Base-by-base conservation (phyloP, 2,113 vertebrate species). In the Mesitornis unicolor region DNA sequence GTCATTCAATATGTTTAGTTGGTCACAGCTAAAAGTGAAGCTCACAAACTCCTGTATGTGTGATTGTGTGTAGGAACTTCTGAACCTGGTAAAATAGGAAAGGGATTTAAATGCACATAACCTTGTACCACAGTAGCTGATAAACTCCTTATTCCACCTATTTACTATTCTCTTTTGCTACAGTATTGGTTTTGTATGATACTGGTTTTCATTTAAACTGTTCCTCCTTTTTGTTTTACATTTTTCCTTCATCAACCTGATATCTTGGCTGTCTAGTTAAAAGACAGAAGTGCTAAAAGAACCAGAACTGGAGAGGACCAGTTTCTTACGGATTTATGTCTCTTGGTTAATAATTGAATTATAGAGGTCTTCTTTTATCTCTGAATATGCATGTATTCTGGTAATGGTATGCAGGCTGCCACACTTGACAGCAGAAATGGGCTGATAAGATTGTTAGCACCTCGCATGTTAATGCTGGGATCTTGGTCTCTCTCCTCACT, bases 301-400 rank as follows among this genome's bases (percentile, higher is more conserved):
- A 48, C 6, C 31, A 87, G 61, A 83, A 73, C 11, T 65, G 33
- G 73, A 60, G 59, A 85, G 7, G 16, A 76, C 21, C 15, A 6
- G 9, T 64, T 95, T 88, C 45, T 50, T 86, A 22, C 6, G 36
- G 78, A 69, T 90, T 89, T 88, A 51, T 90, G 33, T 81, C 38
- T 50, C 51, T 91, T 87, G 35, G 68, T 95, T 94, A 93, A 88
- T 92, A 93, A 95, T 93, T 95, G 59, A 95, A 93, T 80, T 93
- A 88, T 33, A 77, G 67, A 65, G 54, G 45, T 79, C 71, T 76
- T 80, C 91, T 93, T 97, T 96, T 95, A 92, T 95, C 78, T 93
- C 82, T 88, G 82, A 69, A 80, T 95, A 77, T 95, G 67, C 48
- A 65, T 86, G 40, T 80, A 57, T 86, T 65, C 82, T 80, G 75